Percentiles rank a stretch among this genome's conserved stretches.
phyloP scores from a whole-genome alignment of 2,888 invertebrate genomes.

The Eupeodes latifasciatus region DNA sequence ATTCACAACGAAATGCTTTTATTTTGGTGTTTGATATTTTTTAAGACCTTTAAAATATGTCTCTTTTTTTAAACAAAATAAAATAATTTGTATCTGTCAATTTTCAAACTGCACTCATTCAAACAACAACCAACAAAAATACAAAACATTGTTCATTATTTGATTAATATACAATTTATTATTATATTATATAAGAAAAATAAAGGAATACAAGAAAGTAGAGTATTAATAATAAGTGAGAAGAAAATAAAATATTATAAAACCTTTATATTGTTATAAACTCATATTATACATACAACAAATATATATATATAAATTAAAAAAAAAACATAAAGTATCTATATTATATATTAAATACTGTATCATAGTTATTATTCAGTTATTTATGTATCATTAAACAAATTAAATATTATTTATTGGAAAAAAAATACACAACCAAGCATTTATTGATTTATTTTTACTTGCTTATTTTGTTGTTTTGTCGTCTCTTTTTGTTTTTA shows the following conservation, averaged over 20 bases:
- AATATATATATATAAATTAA: conserved; percentile 42
- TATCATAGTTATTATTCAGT: conserved; percentile 73
- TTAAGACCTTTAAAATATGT: conserved; percentile 3
- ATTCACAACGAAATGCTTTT: conserved; percentile 72
- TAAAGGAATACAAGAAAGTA: conserved; percentile 47
- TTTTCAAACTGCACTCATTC: conserved; percentile 60
- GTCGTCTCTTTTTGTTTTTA: background rate
- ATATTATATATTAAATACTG: conserved; percentile 67
- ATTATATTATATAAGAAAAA: conserved; percentile 15
- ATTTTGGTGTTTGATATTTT: conserved; percentile 48
- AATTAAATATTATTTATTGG: conserved; percentile 75
- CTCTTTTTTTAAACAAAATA: background rate
- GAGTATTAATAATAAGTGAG: conserved; percentile 55
- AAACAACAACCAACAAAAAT: conserved; percentile 21
- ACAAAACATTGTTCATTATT: conserved; percentile 37
- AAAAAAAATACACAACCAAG: conserved; percentile 67
- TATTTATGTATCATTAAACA: conserved; percentile 73
- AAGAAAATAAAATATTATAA: conserved; percentile 42
- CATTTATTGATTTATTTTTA: conserved; percentile 64
- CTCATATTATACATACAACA: conserved; percentile 70
- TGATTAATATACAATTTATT: conserved; percentile 52
- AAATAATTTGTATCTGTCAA: conserved; percentile 34
- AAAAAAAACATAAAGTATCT: conserved; percentile 46
- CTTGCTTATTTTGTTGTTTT: background rate
- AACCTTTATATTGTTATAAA: conserved; percentile 72